phyloP scores from a whole-genome alignment of 53 echinoderm and acorn worm genomes.

The Henricia sp. region DNA sequence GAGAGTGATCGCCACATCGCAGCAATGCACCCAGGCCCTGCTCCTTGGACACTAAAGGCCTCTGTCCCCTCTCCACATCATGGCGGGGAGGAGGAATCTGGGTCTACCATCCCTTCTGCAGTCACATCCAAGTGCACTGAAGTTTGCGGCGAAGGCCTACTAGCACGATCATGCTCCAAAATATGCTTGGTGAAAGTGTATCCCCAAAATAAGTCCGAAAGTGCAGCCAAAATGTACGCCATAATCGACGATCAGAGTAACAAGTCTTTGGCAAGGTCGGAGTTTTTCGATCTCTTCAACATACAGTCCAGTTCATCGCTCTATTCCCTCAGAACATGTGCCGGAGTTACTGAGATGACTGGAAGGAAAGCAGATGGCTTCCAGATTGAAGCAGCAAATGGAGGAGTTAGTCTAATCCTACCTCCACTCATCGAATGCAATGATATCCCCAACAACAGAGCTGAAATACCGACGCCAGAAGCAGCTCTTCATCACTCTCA shows the following conservation, averaged over 20 bases:
- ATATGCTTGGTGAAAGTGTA: conserved; percentile 41
- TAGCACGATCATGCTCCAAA: conserved; percentile 51
- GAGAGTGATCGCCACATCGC: conserved; percentile 19
- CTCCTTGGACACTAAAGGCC: conserved; percentile 1
- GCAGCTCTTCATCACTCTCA: conserved; percentile 29
- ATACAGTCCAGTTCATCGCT: background rate
- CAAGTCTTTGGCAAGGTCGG: conserved; percentile 35
- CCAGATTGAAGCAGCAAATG: conserved; percentile 26
- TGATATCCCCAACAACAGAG: conserved; percentile 40
- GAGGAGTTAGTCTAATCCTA: background rate
- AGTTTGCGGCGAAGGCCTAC: conserved; percentile 13
- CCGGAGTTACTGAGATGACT: conserved; percentile 18
- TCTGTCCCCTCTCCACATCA: background rate
- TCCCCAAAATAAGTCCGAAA: too few species aligned
- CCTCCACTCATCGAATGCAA: background rate
- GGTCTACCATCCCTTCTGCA: background rate
- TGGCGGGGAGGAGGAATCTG: background rate
- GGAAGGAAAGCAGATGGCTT: conserved; percentile 21
- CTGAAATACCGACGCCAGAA: conserved; percentile 49
- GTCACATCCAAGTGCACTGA: background rate
- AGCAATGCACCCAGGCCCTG: background rate
- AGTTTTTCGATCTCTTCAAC: conserved; percentile 26
- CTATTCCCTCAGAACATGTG: conserved; percentile 49
- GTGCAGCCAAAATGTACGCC: too few species aligned
- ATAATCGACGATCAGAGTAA: conserved; percentile 64